Evolutionary conservation across 2,888 invertebrate genomes (phyloP).

Genomic region (Plebejus melissa): DNA sequence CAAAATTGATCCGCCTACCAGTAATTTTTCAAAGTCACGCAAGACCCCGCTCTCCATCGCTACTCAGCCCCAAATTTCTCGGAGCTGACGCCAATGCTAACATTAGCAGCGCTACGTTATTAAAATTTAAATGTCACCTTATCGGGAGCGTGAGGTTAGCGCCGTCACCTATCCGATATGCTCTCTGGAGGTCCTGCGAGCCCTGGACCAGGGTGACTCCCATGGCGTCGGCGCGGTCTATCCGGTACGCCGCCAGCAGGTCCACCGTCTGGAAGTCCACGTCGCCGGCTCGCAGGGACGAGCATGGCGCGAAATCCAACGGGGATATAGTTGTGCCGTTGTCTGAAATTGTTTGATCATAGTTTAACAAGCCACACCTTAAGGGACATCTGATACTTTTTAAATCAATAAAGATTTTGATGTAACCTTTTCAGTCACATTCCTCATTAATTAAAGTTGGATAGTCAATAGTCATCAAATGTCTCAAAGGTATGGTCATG

Average conservation of each 20-base stretch:
- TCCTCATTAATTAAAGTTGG: too few relatives aligned
- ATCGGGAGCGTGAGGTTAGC: conserved; percentile 87
- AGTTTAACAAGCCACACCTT: too few relatives aligned
- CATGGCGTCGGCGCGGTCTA: conserved; percentile 82
- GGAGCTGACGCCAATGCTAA: too few relatives aligned
- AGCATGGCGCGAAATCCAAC: conserved; percentile 49
- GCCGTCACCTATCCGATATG: conserved; percentile 86
- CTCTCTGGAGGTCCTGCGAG: conserved; percentile 87
- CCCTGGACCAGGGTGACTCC: conserved; percentile 86
- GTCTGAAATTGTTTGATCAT: conserved; percentile 40
- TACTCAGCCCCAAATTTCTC: too few relatives aligned
- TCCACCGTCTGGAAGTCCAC: conserved; percentile 90
- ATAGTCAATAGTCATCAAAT: too few relatives aligned
- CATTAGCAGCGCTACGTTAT: background rate
- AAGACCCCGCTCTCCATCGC: too few relatives aligned
- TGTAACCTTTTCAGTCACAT: too few relatives aligned
- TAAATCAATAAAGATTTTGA: too few relatives aligned
- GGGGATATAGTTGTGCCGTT: conserved; percentile 47
- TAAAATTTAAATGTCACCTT: conserved; percentile 69
- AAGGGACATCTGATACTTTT: too few relatives aligned
- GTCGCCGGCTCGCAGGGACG: conserved; percentile 79
- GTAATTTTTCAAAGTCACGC: too few relatives aligned
- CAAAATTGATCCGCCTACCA: too few relatives aligned
- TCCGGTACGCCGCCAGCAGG: conserved; percentile 86
- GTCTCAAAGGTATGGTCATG: too few relatives aligned